Percentiles rank a stretch among this genome's conserved stretches.
Conservation (phyloP, 1,140 invertebrate species). For the Asbolus verrucosus region DNA sequence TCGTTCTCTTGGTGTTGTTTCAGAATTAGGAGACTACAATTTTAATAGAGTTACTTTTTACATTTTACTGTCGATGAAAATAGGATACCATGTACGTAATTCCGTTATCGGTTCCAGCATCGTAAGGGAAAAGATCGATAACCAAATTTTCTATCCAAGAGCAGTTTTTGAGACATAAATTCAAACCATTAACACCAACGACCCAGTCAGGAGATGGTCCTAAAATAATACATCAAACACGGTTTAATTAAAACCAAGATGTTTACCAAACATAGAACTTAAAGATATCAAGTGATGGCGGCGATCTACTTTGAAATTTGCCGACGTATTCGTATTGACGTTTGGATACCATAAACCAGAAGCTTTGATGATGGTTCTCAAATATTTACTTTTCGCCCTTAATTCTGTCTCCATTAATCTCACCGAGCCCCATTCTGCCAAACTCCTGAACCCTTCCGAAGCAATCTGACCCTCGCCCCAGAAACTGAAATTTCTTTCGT, state of each 20-base stretch:
- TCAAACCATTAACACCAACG: slow-evolving; percentile 87
- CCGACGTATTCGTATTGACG: slow-evolving; percentile 88
- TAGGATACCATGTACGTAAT: slow-evolving; percentile 84
- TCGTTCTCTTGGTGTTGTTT: slow-evolving; percentile 87
- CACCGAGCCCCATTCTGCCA: slow-evolving; percentile 95
- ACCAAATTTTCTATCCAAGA: slow-evolving; percentile 84
- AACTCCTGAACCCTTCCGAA: slow-evolving; percentile 88
- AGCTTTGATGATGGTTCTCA: slow-evolving; percentile 96
- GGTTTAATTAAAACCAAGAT: not conserved
- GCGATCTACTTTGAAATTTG: slow-evolving; percentile 88
- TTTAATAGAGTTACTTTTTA: no score
- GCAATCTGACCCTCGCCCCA: slow-evolving; percentile 94
- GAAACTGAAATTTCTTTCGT: slow-evolving; percentile 90
- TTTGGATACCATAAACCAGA: slow-evolving; percentile 93
- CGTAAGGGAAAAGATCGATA: slow-evolving; percentile 92
- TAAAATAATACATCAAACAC: slow-evolving; percentile 52
- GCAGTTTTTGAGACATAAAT: slow-evolving; percentile 90
- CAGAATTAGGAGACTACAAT: slow-evolving; percentile 89
- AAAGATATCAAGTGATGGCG: slow-evolving; percentile 92
- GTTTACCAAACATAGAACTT: slow-evolving; percentile 89
- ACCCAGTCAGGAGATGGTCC: slow-evolving; percentile 97
- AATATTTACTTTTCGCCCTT: slow-evolving; percentile 79
- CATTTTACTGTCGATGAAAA: no score
- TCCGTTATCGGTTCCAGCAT: slow-evolving; percentile 94
- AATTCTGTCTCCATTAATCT: slow-evolving; percentile 93